These are phyloP conservation scores for Alethe diademata DNA, from an alignment of 2,113 vertebrate genomes.

Conservation along the genomic window DNA sequence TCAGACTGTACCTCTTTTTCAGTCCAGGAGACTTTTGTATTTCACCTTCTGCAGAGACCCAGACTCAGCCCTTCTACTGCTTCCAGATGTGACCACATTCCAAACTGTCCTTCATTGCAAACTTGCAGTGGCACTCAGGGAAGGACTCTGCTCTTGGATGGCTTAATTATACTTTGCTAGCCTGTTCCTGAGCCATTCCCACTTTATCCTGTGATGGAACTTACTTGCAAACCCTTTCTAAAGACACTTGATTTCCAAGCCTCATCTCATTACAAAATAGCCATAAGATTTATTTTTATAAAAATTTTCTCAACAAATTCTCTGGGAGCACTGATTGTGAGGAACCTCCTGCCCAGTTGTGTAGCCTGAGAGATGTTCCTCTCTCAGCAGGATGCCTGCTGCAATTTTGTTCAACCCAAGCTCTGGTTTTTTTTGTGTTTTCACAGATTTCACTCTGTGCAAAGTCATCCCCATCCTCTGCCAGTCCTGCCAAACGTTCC, in stretches of 20 bases:
- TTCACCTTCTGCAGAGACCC: not conserved
- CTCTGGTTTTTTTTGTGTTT: not conserved
- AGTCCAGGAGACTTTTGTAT: not conserved
- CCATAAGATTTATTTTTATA: not conserved
- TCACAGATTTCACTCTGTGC: not conserved
- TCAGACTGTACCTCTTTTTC: not conserved
- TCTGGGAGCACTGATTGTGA: not conserved
- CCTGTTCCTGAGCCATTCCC: not conserved
- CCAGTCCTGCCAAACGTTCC: conserved; percentile 38
- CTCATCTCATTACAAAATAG: not conserved
- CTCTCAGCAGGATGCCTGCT: not conserved
- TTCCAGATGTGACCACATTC: not conserved
- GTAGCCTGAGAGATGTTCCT: not conserved
- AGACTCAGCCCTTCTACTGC: not conserved
- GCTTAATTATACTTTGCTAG: not conserved
- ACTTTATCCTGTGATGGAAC: not conserved
- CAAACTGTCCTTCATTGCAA: not conserved
- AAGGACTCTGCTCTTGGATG: not conserved
- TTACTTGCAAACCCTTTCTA: not conserved
- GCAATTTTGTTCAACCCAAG: not conserved
- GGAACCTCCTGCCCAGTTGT: not conserved
- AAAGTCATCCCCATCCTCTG: not conserved
- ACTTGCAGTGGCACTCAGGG: not conserved
- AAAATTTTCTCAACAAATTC: not conserved
- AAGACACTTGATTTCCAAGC: not conserved